Conservation (phyloP, 2,888 invertebrate genomes). For the Eupithecia subfuscata region DNA sequence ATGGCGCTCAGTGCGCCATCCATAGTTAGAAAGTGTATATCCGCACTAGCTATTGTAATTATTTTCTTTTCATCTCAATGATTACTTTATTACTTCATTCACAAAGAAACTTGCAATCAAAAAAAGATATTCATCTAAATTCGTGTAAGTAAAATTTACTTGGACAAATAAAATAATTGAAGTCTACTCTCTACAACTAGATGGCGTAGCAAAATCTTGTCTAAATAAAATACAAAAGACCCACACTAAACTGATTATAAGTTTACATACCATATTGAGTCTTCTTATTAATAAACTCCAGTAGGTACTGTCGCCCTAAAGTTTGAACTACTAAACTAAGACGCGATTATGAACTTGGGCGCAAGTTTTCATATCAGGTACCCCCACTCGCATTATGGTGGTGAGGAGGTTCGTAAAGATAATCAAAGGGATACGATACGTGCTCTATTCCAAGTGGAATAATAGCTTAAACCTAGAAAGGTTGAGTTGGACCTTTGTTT, state of each 20-base stretch:
- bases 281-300: conserved; percentile 12
- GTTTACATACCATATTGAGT: neutral
- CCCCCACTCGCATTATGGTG: conserved; percentile 2
- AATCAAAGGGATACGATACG: neutral
- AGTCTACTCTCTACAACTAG: neutral
- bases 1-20: no score
- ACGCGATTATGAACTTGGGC: conserved; percentile 16
- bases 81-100: no score
- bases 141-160: neutral
- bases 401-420: neutral
- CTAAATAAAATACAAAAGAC: conserved; percentile 1
- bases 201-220: neutral
- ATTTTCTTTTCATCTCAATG: no score
- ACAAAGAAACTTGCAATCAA: no score
- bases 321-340: conserved; percentile 13
- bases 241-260: neutral
- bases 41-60: no score
- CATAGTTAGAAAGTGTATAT: no score
- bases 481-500: neutral
- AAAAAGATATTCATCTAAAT: neutral
- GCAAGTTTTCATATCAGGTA: conserved; percentile 13
- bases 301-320: conserved; percentile 3
- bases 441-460: neutral
- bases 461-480: neutral
- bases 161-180: neutral